Evolutionary conservation across 2,113 vertebrate species (phyloP), one percentile per base, ranked within the genome.

Genomic region (Aramus guarauna): DNA sequence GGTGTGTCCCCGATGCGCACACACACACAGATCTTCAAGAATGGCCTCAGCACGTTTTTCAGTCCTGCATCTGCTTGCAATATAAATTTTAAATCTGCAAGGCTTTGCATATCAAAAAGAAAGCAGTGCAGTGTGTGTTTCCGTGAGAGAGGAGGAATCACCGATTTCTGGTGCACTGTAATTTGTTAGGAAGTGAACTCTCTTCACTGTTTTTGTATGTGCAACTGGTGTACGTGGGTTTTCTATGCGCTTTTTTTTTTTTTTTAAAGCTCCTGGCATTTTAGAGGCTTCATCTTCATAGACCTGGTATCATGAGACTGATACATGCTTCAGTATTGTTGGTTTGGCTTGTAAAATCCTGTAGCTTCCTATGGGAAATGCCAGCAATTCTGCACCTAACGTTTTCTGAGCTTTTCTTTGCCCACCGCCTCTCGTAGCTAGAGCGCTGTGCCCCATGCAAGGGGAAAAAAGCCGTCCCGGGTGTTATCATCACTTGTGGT

Each of bases 391-490:
- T 34, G 34, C 37, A 9, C 16, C 34, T 69, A 45, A 23, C 1
- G 1, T 69, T 85, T 41, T 47, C 48, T 47, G 78, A 86, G 47
- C 39, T 59, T 71, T 74, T 58, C 36, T 48, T 69, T 36, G 23
- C 30, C n/a, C 24, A 8, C 17, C 1, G 2, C 39, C 30, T 87
- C 72, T 41, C 1, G 1, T 16, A 47, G 29, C 19, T 20, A 37
- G 37, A 47, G 68, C 3, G 2, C 36, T 53, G 41, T 72, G 48
- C 20, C 29, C 41, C 34, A 10, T 8, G 30, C 0, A 1, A 34
- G 64, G 63, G n/a, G 14, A 6, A 24, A 6, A n/a, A 36, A 39
- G 12, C 21, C 0, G 0, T 48, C 36, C 56, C 71, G 30, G 43
- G 22, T 63, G 66, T 43, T 52, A 4, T 0, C 60, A 36, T 63